A percentile compares a stretch with the other conserved stretches of the same genome.
Evolutionary conservation across 2,797 vertebrate species (phyloP).

Genomic region (Alosa sapidissima): DNA sequence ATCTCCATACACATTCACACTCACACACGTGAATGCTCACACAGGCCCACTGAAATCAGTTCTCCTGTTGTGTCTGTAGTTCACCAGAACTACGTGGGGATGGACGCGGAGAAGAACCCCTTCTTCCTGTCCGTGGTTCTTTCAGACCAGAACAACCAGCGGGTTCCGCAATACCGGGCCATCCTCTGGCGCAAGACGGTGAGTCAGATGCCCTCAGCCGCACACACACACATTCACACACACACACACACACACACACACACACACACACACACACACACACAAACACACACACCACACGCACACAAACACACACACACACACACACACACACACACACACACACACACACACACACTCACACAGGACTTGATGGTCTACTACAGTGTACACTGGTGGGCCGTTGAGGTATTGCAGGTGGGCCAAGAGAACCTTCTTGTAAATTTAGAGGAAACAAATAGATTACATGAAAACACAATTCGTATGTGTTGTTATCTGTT

Average conservation of each 20-base stretch:
- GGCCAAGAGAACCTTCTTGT: too few species aligned
- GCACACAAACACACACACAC: not conserved
- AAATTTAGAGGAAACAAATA: too few species aligned
- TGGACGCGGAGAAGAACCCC: slow-evolving; percentile 93
- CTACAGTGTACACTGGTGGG: too few species aligned
- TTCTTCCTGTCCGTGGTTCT: slow-evolving; percentile 97
- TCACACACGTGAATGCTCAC: not conserved
- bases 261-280: not conserved
- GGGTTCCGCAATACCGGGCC: slow-evolving; percentile 94
- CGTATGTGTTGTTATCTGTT: too few species aligned
- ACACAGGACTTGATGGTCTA: too few species aligned
- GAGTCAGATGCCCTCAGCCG: slow-evolving; percentile 58
- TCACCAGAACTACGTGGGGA: slow-evolving; percentile 96
- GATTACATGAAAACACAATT: too few species aligned
- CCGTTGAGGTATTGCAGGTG: too few species aligned
- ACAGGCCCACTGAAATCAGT: not conserved
- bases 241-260: not conserved
- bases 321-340: slow-evolving; percentile 13
- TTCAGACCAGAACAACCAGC: slow-evolving; percentile 96
- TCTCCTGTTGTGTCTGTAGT: slow-evolving; percentile 70
- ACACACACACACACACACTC: not conserved
- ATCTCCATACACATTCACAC: not conserved
- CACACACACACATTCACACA: not conserved
- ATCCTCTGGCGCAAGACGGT: slow-evolving; percentile 97
- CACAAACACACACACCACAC: not conserved